Base-by-base conservation (phyloP, 2,113 vertebrate species). In the Colossoma macropomum region DNA sequence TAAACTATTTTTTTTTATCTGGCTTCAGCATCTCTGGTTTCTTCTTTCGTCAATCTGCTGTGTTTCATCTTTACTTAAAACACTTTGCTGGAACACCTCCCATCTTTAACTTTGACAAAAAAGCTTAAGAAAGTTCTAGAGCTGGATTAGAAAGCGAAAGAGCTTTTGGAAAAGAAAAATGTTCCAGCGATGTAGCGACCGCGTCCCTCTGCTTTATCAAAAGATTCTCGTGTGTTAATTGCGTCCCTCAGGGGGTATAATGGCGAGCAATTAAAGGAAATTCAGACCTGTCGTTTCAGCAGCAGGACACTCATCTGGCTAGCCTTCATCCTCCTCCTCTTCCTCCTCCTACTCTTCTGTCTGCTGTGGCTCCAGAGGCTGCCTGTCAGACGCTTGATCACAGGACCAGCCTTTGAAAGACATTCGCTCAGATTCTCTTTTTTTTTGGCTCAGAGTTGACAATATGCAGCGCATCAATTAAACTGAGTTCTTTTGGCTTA, bases 391-490 rank as follows among this genome's bases (percentile, higher is more conserved):
- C 23, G 30, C 27, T 48, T 27, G 70, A 74, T 86, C 66, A 74
- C 68, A 70, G 23, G 63, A 69, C 23, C 41, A 59, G 74, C 15
- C 21, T 62, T 27, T 23, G 54, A 81, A 77, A 84, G 48, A 54
- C 21, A 63, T 60, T 81, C 71, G 28, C 48, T 83, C 23, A 30
- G 54, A 28, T 62, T 41, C 66, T 38, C 56, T 23, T 73, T 79
- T 79, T 83, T 78, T 32, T 45, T 38, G 1, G n/a, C 62, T 80
- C 50, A 50, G 52, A 73, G 17, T 73, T 50, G 62, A 84, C 66
- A 77, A 65, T 80, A 77, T 77, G 77, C 28, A n/a, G 59, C 21
- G 59, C 73, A 77, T 80, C 85, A 83, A 68, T 84, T 86, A 80
- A 83, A 71, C 63, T 7, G 76, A 19, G 15, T 27, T 75, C 30